phyloP scores from a whole-genome alignment of 1,140 invertebrate genomes.

The Limonius californicus region DNA sequence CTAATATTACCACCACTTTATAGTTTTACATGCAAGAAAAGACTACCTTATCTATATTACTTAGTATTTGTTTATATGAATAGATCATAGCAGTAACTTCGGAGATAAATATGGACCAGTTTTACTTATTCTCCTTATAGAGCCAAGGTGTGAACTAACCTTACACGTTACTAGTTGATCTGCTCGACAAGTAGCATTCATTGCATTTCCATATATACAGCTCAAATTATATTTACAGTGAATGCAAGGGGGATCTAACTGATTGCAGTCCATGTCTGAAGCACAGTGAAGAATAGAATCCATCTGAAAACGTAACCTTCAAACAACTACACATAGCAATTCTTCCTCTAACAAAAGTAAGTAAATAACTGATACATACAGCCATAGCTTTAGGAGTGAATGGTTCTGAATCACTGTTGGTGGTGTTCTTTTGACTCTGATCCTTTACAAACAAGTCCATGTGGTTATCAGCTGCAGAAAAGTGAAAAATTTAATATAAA shows the following conservation, averaged over 20 bases:
- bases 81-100: too few species aligned
- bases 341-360: not conserved
- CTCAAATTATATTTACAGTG: slow-evolving; percentile 53
- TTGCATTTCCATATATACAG: slow-evolving; percentile 54
- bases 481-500: too few species aligned
- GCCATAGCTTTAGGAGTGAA: not conserved
- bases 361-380: not conserved
- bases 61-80: too few species aligned
- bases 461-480: slow-evolving; percentile 39
- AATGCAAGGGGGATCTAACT: slow-evolving; percentile 55
- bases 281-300: slow-evolving; percentile 40
- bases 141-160: slow-evolving; percentile 41
- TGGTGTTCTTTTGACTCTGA: slow-evolving; percentile 8
- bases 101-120: too few species aligned
- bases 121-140: not conserved
- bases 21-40: not conserved
- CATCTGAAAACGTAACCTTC: slow-evolving; percentile 18
- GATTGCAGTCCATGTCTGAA: slow-evolving; percentile 48
- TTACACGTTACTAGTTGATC: slow-evolving; percentile 52
- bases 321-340: not conserved
- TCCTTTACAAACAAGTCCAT: slow-evolving; percentile 28
- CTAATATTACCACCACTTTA: slow-evolving; percentile 4
- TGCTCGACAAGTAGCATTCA: slow-evolving; percentile 53
- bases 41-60: too few species aligned
- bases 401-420: slow-evolving; percentile 3